phyloP scores from a whole-genome alignment of 1,140 invertebrate species.

The Mactra quadrangularis region DNA sequence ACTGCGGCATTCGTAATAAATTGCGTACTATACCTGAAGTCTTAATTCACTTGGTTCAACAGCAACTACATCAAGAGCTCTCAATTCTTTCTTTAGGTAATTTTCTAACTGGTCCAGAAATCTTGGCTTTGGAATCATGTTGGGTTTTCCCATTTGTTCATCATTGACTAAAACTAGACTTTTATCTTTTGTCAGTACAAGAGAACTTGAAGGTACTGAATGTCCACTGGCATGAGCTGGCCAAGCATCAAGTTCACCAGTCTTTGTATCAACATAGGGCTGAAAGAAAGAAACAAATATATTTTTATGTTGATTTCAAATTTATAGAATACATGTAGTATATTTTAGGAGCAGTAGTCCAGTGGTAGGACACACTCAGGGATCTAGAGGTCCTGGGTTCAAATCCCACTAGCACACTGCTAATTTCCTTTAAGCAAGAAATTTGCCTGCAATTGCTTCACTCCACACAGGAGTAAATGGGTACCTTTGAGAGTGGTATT shows the following conservation, averaged over 20 bases:
- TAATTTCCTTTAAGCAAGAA: no score
- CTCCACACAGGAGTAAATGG: no score
- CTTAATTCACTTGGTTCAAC: conserved; percentile 81
- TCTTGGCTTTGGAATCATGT: conserved; percentile 81
- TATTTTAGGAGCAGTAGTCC: no score
- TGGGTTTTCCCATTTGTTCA: conserved; percentile 79
- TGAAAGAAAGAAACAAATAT: conserved; percentile 64
- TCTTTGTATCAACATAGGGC: conserved; percentile 81
- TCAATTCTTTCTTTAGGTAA: conserved; percentile 82
- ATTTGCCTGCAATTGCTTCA: no score
- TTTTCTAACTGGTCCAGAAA: conserved; percentile 83
- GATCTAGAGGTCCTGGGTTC: no score
- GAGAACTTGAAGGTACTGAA: conserved; percentile 67
- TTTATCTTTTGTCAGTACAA: conserved; percentile 80
- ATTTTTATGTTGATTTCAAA: no score
- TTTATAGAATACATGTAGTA: no score
- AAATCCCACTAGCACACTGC: no score
- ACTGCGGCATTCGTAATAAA: no score
- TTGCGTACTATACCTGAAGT: conserved; percentile 82
- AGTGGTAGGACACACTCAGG: no score
- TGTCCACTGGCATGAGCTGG: conserved; percentile 83
- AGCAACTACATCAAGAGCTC: conserved; percentile 79
- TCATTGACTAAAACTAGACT: conserved; percentile 80
- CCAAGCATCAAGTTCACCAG: conserved; percentile 83
- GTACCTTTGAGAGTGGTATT: no score